Evolutionary conservation across 2,888 invertebrate genomes (phyloP).

Genomic region (Drosophila lacicola): DNA sequence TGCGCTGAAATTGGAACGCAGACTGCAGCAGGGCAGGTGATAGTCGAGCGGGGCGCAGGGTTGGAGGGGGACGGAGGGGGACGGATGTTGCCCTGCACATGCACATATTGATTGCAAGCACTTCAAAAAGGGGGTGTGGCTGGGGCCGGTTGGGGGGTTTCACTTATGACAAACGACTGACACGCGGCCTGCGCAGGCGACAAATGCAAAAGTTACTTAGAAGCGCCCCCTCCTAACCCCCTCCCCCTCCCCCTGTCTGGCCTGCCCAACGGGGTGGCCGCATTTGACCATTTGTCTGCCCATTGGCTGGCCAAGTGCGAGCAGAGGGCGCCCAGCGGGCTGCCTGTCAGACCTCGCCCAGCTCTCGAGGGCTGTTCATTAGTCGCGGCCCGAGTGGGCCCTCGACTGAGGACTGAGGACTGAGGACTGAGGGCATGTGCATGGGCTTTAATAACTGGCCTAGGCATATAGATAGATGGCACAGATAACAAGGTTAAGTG

Average conservation of each 20-base stretch:
- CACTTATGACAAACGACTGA: conserved; percentile 75
- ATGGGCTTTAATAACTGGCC: conserved; percentile 63
- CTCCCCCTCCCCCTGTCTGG: conserved; percentile 4
- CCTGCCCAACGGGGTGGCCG: conserved; percentile 37
- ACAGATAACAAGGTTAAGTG: conserved; percentile 65
- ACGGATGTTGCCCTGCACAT: conserved; percentile 26
- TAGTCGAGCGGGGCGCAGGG: neutral
- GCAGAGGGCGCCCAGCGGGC: neutral
- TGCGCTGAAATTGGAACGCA: conserved; percentile 76
- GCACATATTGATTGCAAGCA: conserved; percentile 63
- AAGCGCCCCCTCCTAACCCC: neutral
- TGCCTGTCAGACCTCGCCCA: neutral
- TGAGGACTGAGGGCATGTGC: conserved; percentile 52
- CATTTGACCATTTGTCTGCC: conserved; percentile 62
- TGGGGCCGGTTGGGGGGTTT: neutral
- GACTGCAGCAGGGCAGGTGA: conserved; percentile 52
- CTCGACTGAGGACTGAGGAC: neutral
- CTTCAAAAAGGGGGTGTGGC: conserved; percentile 21
- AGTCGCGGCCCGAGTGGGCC: conserved; percentile 16
- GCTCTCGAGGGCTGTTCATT: conserved; percentile 51
- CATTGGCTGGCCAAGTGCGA: conserved; percentile 57
- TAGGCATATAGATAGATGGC: conserved; percentile 69
- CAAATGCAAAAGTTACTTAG: conserved; percentile 62
- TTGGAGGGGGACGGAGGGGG: too few relatives aligned
- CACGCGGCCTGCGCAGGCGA: conserved; percentile 77